These are phyloP conservation scores for Steromphala cineraria DNA, from an alignment of 2,888 invertebrate species.

Conservation along the genomic window DNA sequence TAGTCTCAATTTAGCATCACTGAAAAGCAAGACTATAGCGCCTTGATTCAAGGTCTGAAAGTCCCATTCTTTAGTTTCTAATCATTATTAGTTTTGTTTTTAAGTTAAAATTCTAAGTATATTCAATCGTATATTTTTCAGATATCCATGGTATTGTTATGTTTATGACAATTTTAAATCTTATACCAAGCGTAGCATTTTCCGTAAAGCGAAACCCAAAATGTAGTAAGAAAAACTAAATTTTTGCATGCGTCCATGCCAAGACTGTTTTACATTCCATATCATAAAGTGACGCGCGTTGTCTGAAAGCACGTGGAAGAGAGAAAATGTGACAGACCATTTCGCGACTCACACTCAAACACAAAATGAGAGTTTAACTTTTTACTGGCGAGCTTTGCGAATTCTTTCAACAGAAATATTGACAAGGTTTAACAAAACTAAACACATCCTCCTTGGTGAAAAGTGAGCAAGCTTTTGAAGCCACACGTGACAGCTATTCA, in stretches of 20 bases:
- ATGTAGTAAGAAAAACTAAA: too few species aligned
- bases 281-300: background rate
- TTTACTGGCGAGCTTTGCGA: background rate
- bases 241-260: background rate
- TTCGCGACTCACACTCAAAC: background rate
- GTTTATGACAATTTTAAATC: too few species aligned
- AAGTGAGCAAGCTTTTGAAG: background rate
- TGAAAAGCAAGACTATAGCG: too few species aligned
- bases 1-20: too few species aligned
- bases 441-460: background rate
- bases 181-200: too few species aligned
- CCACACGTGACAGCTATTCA: background rate
- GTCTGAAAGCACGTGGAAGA: background rate
- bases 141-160: too few species aligned
- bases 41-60: too few species aligned
- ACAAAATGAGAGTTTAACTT: constrained; percentile 5
- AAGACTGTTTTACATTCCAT: background rate
- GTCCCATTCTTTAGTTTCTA: too few species aligned
- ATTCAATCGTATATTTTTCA: too few species aligned
- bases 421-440: constrained; percentile 8
- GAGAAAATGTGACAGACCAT: background rate
- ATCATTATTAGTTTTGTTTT: too few species aligned
- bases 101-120: too few species aligned
- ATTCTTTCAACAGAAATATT: background rate
- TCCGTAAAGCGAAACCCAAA: too few species aligned